Evolutionary conservation across 2,797 vertebrate species (phyloP).

Genomic region (Rhynchotus rufescens): DNA sequence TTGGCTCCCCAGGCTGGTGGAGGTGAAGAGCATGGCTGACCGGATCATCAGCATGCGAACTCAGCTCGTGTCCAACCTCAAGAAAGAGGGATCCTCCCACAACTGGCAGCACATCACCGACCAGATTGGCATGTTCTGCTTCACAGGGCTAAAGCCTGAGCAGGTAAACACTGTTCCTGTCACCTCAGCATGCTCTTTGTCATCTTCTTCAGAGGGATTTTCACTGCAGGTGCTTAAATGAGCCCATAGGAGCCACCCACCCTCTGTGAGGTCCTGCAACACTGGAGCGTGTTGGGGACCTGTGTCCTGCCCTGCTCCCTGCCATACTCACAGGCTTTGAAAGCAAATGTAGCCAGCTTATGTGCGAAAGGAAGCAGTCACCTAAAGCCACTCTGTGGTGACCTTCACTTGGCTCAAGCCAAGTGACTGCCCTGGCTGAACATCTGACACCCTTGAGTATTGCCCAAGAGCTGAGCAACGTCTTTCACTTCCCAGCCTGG

Average conservation of each 20-base stretch:
- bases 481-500: background rate
- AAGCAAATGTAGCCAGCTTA: background rate
- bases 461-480: background rate
- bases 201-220: background rate
- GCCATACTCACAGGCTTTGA: background rate
- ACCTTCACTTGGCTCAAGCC: background rate
- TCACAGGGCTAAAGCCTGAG: conserved; percentile 95
- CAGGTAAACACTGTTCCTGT: conserved; percentile 81
- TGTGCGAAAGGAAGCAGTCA: background rate
- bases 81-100: conserved; percentile 92
- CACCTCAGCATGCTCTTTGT: background rate
- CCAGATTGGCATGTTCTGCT: conserved; percentile 99
- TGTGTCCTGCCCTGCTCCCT: background rate
- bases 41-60: conserved; percentile 97
- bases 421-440: background rate
- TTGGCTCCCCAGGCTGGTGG: conserved; percentile 85
- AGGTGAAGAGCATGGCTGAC: conserved; percentile 95
- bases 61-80: conserved; percentile 91
- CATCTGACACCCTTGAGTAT: background rate
- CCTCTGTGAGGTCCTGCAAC: background rate
- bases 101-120: conserved; percentile 98
- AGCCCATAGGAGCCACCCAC: background rate
- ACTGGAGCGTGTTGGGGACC: background rate
- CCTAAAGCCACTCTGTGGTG: background rate
- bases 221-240: background rate